Base-by-base conservation (phyloP, 1,140 invertebrate species). In the Phortica variegata region DNA sequence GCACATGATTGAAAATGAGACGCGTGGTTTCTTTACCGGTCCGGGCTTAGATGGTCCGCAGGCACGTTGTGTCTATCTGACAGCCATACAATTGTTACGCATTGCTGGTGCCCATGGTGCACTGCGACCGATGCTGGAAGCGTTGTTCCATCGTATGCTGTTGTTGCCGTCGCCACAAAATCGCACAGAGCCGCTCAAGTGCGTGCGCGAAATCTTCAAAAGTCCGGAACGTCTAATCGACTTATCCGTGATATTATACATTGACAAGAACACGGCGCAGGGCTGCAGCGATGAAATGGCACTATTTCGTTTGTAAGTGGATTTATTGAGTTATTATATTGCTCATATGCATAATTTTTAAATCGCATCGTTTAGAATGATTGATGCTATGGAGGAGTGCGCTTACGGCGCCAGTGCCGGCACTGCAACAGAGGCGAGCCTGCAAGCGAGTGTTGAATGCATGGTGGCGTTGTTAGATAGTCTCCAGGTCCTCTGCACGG, bases 381-480 rank as follows among this genome's bases (percentile, higher is more conserved):
- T 95, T 83, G 92, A 96, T 72, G 90, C 90, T 3, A 87, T 95
- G 57, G 89, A 93, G 78, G 91, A 97, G 77, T 87, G 86, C 60
- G 81, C 81, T 0, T 79, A 79, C 20, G 74, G 75, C 3, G 81
- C 81, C 12, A 78, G 81, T 18, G 82, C 80, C 29, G 84, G 85
- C 32, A 84, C 84, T 56, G 80, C 75, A 52, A 84, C 87, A 34
- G 82, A 87, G n/a, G 79, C 84, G 42, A 84, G 91, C 12, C 80
- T 91, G 26, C 82, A 87, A 45, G 86, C 87, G 0, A 88, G 88
- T 65, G 88, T 95, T 1, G 86, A 87, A 45, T 94, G 92, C 69
- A 86, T 95, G 13, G 86, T 90, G 4, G 85, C 89, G 1, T 81
- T 97, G 56, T 77, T 96, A 12, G 85, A 85, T 26, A 88, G 91